Base-by-base conservation (phyloP, 2,888 invertebrate species). In the Apeira syringaria region DNA sequence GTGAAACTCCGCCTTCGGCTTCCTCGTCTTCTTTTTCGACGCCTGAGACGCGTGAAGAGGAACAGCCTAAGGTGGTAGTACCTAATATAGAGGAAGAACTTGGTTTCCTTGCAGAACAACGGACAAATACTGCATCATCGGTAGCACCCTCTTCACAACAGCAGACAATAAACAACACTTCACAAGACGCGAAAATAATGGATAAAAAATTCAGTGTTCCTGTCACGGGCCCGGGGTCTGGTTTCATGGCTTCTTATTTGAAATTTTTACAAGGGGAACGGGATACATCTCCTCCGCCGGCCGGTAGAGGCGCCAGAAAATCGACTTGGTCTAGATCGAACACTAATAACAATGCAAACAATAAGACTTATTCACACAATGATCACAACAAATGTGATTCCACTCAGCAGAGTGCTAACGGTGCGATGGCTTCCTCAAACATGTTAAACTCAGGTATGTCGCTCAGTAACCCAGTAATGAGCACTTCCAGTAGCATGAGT, bases 21-120 rank as follows among this genome's bases (percentile, higher is more conserved):
- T 80, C 90, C 84, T 83, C 91, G 64, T 90, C 90, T 76, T 82
- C 91, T 64, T 90, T 90, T 82, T 90, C 90, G 53, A 87, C 88
- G 59, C 87, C 90, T 61, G 90, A 90, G 84, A 88, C 84, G 69
- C 89, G 92, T 80, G 92, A 92, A 58, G 94, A 94, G 77, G 92
- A 93, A 68, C 93, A 94, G 82, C 94, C 94, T 59, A 96, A 96
- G 91, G 96, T 96, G 65, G 95, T 96, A 67, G 96, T 96, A 70
- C 96, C 96, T 64, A 95, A 96, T 88, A 96, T 96, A 78, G 96
- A 96, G 83, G 96, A 96, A 88, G 96, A 96, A 87, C 91, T 96
- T 71, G 94, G 94, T 80, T 96, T 95, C 86, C 91, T 96, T 79
- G 92, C 93, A 65, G 92, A 93, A 87, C 91, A 82, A 84, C 90